Evolutionary conservation across 2,888 invertebrate species (phyloP), one percentile per base, ranked within the genome.

Genomic region (Acanthosepion pharaonis): DNA sequence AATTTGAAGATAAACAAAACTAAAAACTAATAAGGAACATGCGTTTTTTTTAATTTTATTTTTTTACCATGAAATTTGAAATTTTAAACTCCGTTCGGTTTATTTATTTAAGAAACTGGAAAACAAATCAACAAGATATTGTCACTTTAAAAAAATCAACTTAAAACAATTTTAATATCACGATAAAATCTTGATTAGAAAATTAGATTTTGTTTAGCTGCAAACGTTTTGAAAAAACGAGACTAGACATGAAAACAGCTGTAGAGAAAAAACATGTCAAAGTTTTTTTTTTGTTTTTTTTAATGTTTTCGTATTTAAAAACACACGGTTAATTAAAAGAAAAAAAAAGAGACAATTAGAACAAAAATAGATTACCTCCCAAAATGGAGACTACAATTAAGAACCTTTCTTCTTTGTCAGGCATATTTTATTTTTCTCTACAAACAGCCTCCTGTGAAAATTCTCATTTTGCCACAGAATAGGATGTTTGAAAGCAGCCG

Each of bases 361-460:
- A 94, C 28, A 18, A 23, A 25, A 28, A 28, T 94, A 33, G 78
- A 95, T 53, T 96, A 97, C 97, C 97, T 96, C 97, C 97, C 95
- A 97, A 95, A 91, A 97, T 97, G 25, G 97, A 96, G 94, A 97
- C 97, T 91, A 97, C 97, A 28, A 97, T 97, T 9, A 97, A 95
- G 95, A 96, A 96, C 95, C 95, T 96, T 64, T 96, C 96, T 92
- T 96, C 96, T 92, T 96, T 97, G 94, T 96, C 96, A 28, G 96
- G 96, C 97, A 97, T 97, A 91, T 42, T 96, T 95, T 78, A 78
- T 78, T 78, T 78, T 33, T 4, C 15, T 78, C n/a, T 33, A 78
- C 9, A 18, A 15, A 78, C n/a, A 78, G 18, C 15, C n/a, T 33
- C 4, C 78, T 78, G n/a, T 4, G n/a, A n/a, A 11, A 15, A 4